Base-by-base conservation (phyloP, 2,888 invertebrate species). In the Hesperia comma region DNA sequence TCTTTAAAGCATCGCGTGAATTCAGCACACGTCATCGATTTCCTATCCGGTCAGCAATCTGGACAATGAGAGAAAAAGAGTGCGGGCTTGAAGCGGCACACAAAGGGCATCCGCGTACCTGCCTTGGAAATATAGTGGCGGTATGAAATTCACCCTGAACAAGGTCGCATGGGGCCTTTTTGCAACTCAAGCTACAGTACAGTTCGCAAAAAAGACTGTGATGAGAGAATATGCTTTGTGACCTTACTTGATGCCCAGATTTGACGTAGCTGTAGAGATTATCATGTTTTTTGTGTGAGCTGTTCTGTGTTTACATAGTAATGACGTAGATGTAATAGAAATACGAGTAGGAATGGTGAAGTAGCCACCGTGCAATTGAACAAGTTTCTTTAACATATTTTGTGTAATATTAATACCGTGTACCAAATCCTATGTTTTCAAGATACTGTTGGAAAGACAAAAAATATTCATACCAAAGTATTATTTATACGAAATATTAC, bases 41-140 rank as follows among this genome's bases (percentile, higher is more conserved):
- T 85, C 80, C 81, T 81, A 80, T 79, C 80, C 74, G 72, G 71
- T 71, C 70, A 75, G 75, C 79, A 78, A 83, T 84, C 79, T 84
- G 82, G 79, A 83, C 86, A 87, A 83, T 84, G 77, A 78, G 78
- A 79, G 75, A 79, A 81, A 78, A 81, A 80, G 78, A 82, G 80
- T 79, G 77, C 73, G 77, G 74, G 75, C 75, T 75, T 73, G 72
- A 72, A 76, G 75, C 72, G 72, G 73, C 74, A 71, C 79, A 86
- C 83, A 87, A 87, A 84, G 77, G 79, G 72, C 70, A 69, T 67
- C 72, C 68, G 69, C 71, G 68, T 79, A 79, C 82, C 80, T 81
- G 77, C 75, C 74, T 76, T 76, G 77, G 74, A 77, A 81, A 83
- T 83, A 82, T 82, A 80, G 78, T 79, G 75, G 75, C 40, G 46